phyloP scores from a whole-genome alignment of 2,113 vertebrate species.

The Halichoerus grypus region DNA sequence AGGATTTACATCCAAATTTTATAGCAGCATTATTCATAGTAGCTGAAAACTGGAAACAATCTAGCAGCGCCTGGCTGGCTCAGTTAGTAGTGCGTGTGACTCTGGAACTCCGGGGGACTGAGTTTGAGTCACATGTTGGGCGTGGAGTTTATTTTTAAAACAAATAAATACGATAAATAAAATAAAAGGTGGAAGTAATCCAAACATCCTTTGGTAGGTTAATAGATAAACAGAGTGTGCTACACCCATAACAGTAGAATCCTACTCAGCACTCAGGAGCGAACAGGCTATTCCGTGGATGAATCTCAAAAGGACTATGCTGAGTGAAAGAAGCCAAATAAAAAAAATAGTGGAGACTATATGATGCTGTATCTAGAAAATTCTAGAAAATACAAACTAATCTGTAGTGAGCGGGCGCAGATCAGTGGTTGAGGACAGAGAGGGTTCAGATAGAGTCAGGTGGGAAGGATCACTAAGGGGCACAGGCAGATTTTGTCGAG shows the following conservation, averaged over 20 bases:
- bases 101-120: background rate
- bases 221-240: background rate
- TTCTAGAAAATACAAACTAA: background rate
- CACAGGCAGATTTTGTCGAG: background rate
- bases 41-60: background rate
- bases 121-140: background rate
- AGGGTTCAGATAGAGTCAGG: background rate
- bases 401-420: background rate
- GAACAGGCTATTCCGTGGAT: background rate
- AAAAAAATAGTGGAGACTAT: background rate
- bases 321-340: background rate
- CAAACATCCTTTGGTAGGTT: background rate
- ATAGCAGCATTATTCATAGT: background rate
- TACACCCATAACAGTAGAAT: rapidly evolving
- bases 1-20: background rate
- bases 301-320: too few species aligned
- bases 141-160: background rate
- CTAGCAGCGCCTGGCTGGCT: background rate
- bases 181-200: background rate
- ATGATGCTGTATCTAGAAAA: background rate
- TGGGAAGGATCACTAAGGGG: background rate
- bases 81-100: background rate
- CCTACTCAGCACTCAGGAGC: background rate
- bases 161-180: background rate
- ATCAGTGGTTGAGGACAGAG: background rate